Conservation (phyloP, 2,113 vertebrate genomes). For the Mustela lutreola region DNA sequence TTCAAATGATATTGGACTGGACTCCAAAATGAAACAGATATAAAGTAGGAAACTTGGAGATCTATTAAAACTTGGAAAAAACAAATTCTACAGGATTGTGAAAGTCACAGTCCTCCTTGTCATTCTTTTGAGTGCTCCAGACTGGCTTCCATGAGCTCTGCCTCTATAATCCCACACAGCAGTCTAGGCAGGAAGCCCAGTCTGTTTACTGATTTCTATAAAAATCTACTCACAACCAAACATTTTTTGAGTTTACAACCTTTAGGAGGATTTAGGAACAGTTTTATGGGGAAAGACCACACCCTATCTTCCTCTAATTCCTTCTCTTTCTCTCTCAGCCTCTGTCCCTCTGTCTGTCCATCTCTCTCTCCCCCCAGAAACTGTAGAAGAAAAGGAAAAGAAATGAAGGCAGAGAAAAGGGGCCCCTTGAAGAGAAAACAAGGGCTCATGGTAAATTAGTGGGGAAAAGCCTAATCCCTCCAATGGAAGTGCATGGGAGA, state of each 20-base stretch:
- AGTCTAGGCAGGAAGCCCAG: background rate
- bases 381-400: background rate
- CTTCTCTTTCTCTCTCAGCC: background rate
- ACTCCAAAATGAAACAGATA: slow-evolving; percentile 43
- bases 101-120: background rate
- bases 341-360: no score
- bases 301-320: background rate
- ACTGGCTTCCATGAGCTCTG: background rate
- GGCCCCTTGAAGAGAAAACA: slow-evolving; percentile 5
- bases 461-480: background rate
- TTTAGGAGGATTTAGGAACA: background rate
- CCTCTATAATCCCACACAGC: background rate
- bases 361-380: background rate
- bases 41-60: background rate
- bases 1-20: slow-evolving; percentile 48
- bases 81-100: background rate
- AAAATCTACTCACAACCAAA: background rate
- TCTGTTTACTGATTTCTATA: background rate
- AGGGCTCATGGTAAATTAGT: background rate
- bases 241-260: background rate
- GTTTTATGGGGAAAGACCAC: background rate
- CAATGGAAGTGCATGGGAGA: background rate
- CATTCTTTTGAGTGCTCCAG: background rate
- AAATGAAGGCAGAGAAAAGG: background rate
- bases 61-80: background rate